These are phyloP conservation scores for Guaruba guarouba DNA, from an alignment of 2,113 vertebrate genomes.

Conservation along the genomic window DNA sequence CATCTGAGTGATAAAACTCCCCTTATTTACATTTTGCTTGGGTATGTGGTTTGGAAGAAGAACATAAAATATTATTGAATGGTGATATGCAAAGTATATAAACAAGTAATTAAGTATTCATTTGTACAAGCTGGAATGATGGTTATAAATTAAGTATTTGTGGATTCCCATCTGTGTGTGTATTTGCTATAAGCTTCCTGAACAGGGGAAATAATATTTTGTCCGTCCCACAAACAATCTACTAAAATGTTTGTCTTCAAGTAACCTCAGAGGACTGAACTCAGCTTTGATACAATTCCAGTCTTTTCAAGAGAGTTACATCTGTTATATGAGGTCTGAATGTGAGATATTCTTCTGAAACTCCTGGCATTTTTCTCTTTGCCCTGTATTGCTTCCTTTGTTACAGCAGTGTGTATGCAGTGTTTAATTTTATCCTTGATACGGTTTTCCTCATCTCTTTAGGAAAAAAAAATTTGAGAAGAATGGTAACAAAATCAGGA, in stretches of 20 bases:
- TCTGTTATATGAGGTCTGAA: background rate
- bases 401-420: background rate
- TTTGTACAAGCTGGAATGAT: background rate
- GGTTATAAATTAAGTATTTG: conserved; percentile 11
- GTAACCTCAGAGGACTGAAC: background rate
- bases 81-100: background rate
- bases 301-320: background rate
- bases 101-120: conserved; percentile 17
- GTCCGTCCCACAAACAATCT: background rate
- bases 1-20: background rate
- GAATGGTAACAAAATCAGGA: background rate
- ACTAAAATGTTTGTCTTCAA: background rate
- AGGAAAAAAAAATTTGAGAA: background rate
- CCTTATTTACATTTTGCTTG: background rate
- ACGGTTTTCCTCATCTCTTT: background rate
- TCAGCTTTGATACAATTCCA: background rate
- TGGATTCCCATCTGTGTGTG: background rate
- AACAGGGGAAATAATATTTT: background rate
- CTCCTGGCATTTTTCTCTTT: background rate
- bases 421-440: background rate
- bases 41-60: conserved; percentile 7
- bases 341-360: background rate
- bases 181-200: background rate
- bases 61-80: background rate
- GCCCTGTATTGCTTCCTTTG: background rate